These are phyloP conservation scores for Drosophila eohydei DNA, from an alignment of 2,888 invertebrate species.

Conservation along the genomic window DNA sequence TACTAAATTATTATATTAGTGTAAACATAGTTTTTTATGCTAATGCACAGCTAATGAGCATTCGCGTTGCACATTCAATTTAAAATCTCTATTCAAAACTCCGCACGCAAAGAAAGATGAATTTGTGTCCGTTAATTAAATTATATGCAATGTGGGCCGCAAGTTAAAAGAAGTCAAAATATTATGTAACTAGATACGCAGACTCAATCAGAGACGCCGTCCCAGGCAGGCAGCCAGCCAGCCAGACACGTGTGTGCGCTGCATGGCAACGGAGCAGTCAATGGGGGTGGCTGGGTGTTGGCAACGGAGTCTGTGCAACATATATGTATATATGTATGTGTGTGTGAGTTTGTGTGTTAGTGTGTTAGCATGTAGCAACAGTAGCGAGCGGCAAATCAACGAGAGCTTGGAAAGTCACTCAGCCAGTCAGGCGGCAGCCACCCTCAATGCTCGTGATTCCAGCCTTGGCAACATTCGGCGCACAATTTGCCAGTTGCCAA, in stretches of 20 bases:
- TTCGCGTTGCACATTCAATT: background rate
- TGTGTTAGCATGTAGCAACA: slow-evolving; percentile 29
- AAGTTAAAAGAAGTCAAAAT: slow-evolving; percentile 79
- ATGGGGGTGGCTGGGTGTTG: slow-evolving; percentile 21
- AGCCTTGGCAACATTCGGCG: slow-evolving; percentile 25
- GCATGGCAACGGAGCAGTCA: slow-evolving; percentile 44
- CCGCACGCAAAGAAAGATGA: slow-evolving; percentile 2
- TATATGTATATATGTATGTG: background rate
- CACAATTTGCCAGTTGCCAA: slow-evolving; percentile 49
- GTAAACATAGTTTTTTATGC: background rate
- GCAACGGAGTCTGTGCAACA: slow-evolving; percentile 57
- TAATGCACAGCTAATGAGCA: background rate
- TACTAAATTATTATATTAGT: background rate
- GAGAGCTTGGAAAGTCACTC: slow-evolving; percentile 31
- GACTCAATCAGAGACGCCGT: slow-evolving; percentile 57
- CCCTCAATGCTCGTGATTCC: slow-evolving; percentile 31
- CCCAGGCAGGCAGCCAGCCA: slow-evolving; percentile 29
- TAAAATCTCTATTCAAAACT: background rate
- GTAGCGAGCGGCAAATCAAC: slow-evolving; percentile 69
- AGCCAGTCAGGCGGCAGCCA: slow-evolving; percentile 74
- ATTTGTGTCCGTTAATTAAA: slow-evolving; percentile 69
- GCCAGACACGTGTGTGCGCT: slow-evolving; percentile 59
- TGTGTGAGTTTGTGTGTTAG: background rate
- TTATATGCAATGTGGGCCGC: slow-evolving; percentile 47
- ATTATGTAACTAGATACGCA: slow-evolving; percentile 80